phyloP scores from a whole-genome alignment of 2,113 vertebrate genomes.

The Cynoglossus semilaevis region DNA sequence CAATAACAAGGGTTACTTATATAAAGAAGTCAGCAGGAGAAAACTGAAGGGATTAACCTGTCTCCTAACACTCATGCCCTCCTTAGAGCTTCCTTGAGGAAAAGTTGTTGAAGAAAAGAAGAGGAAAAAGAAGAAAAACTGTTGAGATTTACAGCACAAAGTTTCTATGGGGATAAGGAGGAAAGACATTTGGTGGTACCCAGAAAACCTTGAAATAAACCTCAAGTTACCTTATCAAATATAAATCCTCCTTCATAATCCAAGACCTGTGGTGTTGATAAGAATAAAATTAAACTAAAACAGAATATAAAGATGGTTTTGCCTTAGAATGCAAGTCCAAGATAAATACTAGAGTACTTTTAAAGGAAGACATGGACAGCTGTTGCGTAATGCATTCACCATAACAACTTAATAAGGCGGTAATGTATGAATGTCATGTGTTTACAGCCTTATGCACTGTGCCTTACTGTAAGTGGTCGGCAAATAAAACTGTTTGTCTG shows the following conservation, averaged over 20 bases:
- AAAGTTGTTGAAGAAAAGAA: neutral
- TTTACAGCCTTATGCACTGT: neutral
- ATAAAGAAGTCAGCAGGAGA: neutral
- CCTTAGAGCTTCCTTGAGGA: neutral
- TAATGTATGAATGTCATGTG: neutral
- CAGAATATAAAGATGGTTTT: too few species aligned
- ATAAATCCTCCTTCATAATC: neutral
- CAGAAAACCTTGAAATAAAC: too few species aligned
- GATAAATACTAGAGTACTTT: neutral
- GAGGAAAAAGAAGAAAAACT: too few species aligned
- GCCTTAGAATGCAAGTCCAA: neutral
- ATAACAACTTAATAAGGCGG: neutral
- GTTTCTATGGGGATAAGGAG: neutral
- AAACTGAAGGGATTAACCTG: neutral
- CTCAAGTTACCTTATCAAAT: neutral
- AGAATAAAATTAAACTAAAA: neutral
- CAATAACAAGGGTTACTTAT: neutral
- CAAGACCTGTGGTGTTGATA: neutral
- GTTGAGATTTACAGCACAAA: neutral
- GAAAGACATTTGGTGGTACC: neutral
- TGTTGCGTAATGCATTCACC: neutral
- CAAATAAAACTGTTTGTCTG: neutral
- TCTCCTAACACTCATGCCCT: neutral
- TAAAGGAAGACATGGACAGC: neutral
- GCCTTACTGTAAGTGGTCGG: neutral